These are phyloP conservation scores for Oxytorus armatus DNA, from an alignment of 2,888 invertebrate genomes.

Conservation along the genomic window DNA sequence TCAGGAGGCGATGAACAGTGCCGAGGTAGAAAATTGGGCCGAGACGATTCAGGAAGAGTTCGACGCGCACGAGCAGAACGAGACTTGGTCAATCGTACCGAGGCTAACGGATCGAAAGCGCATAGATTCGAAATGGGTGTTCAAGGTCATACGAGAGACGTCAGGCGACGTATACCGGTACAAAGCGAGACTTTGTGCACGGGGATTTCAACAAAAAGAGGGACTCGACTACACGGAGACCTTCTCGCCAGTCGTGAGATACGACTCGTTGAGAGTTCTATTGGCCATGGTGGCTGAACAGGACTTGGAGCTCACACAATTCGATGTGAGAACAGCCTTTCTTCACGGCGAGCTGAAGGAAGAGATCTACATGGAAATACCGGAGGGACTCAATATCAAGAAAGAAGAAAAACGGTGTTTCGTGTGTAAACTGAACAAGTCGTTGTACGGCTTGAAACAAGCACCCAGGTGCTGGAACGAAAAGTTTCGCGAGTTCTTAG, in stretches of 20 bases:
- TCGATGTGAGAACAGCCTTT: conserved; percentile 65
- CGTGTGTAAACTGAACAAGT: conserved; percentile 10
- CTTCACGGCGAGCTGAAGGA: conserved; percentile 60
- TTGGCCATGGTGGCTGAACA: conserved; percentile 65
- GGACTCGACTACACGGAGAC: conserved; percentile 27
- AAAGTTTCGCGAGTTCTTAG: conserved; percentile 31
- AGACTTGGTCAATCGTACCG: conserved; percentile 44
- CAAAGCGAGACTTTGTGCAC: conserved; percentile 66
- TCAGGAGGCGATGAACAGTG: conserved; percentile 51
- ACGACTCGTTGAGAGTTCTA: conserved; percentile 60
- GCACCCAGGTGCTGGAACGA: conserved; percentile 15
- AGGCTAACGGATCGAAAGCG: conserved; percentile 13
- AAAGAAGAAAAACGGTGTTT: not conserved
- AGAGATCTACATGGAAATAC: conserved; percentile 73
- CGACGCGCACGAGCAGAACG: conserved; percentile 43
- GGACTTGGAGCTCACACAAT: conserved; percentile 65
- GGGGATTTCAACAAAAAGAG: conserved; percentile 57
- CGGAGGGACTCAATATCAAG: conserved; percentile 62
- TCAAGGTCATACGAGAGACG: conserved; percentile 53
- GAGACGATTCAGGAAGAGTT: conserved; percentile 37
- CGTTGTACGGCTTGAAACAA: conserved; percentile 7
- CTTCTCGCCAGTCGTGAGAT: no score
- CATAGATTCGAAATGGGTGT: conserved; percentile 66
- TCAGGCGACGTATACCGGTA: conserved; percentile 33
- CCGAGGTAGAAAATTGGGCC: conserved; percentile 43